Base-by-base conservation (phyloP, 1,140 invertebrate genomes). In the Archivesica marissinica region DNA sequence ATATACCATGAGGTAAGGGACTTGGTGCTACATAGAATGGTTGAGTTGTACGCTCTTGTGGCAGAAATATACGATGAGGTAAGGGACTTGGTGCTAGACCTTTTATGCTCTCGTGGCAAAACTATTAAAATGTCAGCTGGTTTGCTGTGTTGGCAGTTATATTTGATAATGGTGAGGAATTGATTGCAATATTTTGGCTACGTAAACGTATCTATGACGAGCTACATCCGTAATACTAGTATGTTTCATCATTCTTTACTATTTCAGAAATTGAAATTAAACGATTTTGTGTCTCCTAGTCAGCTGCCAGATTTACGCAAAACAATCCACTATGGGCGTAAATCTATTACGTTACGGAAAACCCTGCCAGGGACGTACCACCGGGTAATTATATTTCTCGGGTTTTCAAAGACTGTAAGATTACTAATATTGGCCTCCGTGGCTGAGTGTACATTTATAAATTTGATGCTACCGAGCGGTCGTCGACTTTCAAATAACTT, bases 281-380 rank as follows among this genome's bases (percentile, higher is more conserved):
- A 93, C 88, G 93, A 94, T 77, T 94, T 94, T 89, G 92, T 94
- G 39, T 93, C 92, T 38, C 90, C 92, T 25, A 90, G 91, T 87
- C 93, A 94, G 70, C 74, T 93, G 28, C 93, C 93, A 38, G 93
- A 93, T 83, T 79, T 94, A 25, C 89, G 91, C 54, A 92, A 92
- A 84, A 93, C 93, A 7, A 93, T 94, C 17, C 89, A 90, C 47
- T 94, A 93, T 88, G 91, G 91, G 30, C 89, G 90, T 52, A 93
- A 93, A 72, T 93, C 93, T 17, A 94, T 94, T 44, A 87, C 87
- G 28, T 86, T 93, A n/a, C 89, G 93, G 44, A 92, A 92, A 81
- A 90, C 88, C 28, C 72, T 93, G 15, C 88, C 90, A 38, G 92
- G 92, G 15, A 85, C 89, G 33, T 92, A 93, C 85, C 92, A 93